These are phyloP conservation scores for Lithophane ornitopus DNA, from an alignment of 2,888 invertebrate genomes.

Conservation along the genomic window DNA sequence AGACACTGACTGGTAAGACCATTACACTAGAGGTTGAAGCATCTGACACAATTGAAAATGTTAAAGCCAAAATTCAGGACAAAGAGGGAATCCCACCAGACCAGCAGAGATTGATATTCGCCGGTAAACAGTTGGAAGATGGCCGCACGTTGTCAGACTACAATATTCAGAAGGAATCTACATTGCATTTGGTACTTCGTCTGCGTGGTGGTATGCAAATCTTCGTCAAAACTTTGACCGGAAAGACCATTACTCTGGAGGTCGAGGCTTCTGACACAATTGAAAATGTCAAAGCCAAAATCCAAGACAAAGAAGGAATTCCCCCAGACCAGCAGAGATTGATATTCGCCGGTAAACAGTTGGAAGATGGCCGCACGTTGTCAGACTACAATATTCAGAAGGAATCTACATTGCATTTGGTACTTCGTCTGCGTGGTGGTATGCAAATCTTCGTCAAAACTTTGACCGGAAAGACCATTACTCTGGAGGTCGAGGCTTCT, in stretches of 20 bases:
- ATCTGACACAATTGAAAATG: constrained; percentile 62
- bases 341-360: constrained; percentile 62
- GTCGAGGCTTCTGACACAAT: constrained; percentile 62
- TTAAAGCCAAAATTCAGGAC: constrained; percentile 62
- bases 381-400: constrained; percentile 63
- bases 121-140: constrained; percentile 63
- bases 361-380: constrained; percentile 55
- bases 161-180: constrained; percentile 63
- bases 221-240: constrained; percentile 60
- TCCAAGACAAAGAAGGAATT: constrained; percentile 63
- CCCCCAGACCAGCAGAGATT: constrained; percentile 63
- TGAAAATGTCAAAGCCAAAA: constrained; percentile 62
- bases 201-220: constrained; percentile 66
- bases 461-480: constrained; percentile 58
- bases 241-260: constrained; percentile 58
- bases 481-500: constrained; percentile 53
- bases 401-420: constrained; percentile 55
- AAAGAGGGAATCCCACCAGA: constrained; percentile 65
- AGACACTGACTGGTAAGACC: constrained; percentile 61
- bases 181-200: constrained; percentile 51
- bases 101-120: constrained; percentile 62
- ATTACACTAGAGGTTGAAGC: constrained; percentile 59
- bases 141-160: constrained; percentile 52
- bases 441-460: constrained; percentile 66
- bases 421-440: constrained; percentile 58